phyloP scores from a whole-genome alignment of 2,888 invertebrate species.

The Alviniconcha strummeri region DNA sequence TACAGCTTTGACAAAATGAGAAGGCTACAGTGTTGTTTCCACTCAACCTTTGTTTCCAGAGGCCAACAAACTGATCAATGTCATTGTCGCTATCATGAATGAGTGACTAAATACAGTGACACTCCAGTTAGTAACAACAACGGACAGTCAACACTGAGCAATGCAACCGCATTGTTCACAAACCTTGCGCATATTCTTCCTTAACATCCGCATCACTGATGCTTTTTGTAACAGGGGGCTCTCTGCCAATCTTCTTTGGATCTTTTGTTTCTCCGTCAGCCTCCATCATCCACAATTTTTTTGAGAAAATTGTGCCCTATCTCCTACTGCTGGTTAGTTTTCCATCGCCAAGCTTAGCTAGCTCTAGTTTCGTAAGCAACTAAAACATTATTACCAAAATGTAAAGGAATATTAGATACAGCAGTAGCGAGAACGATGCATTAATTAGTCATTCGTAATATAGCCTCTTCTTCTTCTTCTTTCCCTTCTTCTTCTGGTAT shows the following conservation, averaged over 20 bases:
- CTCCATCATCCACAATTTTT: not conserved
- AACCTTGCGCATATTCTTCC: constrained; percentile 25
- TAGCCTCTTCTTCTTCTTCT: not conserved
- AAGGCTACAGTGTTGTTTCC: no score
- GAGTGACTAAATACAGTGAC: no score
- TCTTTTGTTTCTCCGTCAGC: constrained; percentile 15
- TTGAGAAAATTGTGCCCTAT: no score
- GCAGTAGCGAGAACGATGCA: no score
- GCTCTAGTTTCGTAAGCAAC: not conserved
- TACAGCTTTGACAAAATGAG: no score
- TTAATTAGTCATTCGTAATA: no score
- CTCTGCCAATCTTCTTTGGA: not conserved
- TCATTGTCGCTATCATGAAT: no score
- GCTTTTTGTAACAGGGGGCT: constrained; percentile 16
- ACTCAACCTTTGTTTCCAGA: no score
- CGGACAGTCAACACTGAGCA: no score
- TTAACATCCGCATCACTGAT: constrained; percentile 27
- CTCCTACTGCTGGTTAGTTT: not conserved
- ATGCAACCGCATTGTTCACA: not conserved
- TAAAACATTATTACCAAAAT: not conserved
- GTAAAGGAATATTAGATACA: no score
- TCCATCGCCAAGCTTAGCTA: constrained; percentile 10
- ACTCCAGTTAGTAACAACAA: no score
- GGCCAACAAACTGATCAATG: no score
- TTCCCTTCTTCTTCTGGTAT: not conserved